Conservation (phyloP, 2,888 invertebrate genomes). For the Eudemis profundana region DNA sequence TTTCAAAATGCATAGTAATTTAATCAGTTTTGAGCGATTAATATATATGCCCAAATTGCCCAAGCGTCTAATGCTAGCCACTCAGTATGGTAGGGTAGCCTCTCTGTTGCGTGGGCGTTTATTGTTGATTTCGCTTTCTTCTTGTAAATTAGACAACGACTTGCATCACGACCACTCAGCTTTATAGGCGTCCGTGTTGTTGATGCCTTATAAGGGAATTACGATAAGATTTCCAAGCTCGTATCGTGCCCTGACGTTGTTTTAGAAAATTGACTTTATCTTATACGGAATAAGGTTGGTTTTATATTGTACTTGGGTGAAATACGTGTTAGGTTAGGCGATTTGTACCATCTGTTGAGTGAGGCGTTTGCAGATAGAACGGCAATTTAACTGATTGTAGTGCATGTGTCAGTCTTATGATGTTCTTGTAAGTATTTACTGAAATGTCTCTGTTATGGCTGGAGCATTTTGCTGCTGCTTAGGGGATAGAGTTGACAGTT, state of each 20-base stretch:
- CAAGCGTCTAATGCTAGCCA: too few relatives aligned
- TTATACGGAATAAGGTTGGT: neutral
- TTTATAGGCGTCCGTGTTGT: conserved; percentile 1
- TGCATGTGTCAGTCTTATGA: too few relatives aligned
- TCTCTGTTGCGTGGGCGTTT: conserved; percentile 20
- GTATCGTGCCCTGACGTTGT: neutral
- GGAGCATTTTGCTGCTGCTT: too few relatives aligned
- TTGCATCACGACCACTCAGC: conserved; percentile 18
- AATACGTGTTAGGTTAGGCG: too few relatives aligned
- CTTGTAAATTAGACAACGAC: conserved; percentile 3
- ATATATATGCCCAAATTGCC: too few relatives aligned
- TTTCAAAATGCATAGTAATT: neutral
- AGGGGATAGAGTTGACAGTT: too few relatives aligned
- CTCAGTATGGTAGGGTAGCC: conserved; percentile 3
- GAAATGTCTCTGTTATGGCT: neutral
- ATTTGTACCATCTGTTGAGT: neutral
- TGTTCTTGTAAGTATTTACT: neutral
- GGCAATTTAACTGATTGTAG: neutral
- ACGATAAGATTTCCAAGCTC: neutral
- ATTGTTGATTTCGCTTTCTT: conserved; percentile 26
- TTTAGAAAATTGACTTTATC: neutral
- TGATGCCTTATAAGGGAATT: conserved; percentile 4
- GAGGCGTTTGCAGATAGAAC: neutral
- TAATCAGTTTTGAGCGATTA: conserved; percentile 16
- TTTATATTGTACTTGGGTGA: too few relatives aligned